Base-by-base conservation (phyloP, 2,113 vertebrate genomes). In the Menidia beryllina region DNA sequence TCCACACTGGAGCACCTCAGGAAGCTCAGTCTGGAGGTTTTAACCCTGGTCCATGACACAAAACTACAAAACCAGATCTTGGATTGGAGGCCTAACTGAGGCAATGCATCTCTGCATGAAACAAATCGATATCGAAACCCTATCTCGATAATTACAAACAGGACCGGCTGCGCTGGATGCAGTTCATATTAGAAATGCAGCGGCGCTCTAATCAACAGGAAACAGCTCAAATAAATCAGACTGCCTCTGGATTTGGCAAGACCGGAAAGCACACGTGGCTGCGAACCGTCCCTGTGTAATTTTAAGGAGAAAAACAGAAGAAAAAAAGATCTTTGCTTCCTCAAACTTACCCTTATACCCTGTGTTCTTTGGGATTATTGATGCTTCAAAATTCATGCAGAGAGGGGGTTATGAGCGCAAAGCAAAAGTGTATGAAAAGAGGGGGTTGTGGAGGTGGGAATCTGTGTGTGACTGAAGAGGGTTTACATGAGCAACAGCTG, bases 401-500 rank as follows among this genome's bases (percentile, higher is more conserved):
- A 26, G 23, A 36, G 45, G 54, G 66, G 53, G 25, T 26, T 26
- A n/a, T 9, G 52, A 72, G 49, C 36, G 60, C 41, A 49, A 70
- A 39, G 41, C 19, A 61, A 69, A 21, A 59, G 41, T 39, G 43
- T 57, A 53, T 45, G 14, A 65, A 74, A 61, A 53, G 57, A 60
- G 49, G n/a, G 27, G 3, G 8, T 60, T 49, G 67, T 38, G 56
- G 51, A 60, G 11, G 59, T 72, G 39, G 70, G 49, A 68, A 34
- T 63, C 47, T 55, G 45, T 60, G 36, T 52, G 54, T 69, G 54
- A 63, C 54, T 36, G 65, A 63, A 74, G 45, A 58, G 53, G 72
- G 83, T 88, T 92, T 88, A 91, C 88, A 90, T 69, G 83, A 89
- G 72, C 77, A 90, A 66, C 93, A 94, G 93, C 91, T 94, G 92